phyloP scores from a whole-genome alignment of 2,113 vertebrate genomes.

The Pardalotus punctatus region DNA sequence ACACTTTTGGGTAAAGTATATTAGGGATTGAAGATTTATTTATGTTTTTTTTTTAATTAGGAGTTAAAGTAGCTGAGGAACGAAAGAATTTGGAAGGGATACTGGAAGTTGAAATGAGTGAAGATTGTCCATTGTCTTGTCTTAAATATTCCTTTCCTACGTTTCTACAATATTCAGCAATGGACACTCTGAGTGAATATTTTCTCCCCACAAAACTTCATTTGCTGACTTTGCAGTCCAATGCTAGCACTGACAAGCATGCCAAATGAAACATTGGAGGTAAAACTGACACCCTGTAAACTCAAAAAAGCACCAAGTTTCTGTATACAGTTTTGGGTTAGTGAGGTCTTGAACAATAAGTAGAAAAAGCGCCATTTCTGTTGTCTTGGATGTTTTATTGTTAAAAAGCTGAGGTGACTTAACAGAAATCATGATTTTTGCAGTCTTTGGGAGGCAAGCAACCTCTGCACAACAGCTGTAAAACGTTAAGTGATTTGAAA shows the following conservation, averaged over 20 bases:
- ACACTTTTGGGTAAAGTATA: not conserved
- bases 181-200: slow-evolving; percentile 38
- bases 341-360: not conserved
- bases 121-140: not conserved
- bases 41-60: not conserved
- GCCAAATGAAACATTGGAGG: slow-evolving; percentile 26
- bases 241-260: not conserved
- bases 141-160: not conserved
- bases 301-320: not conserved
- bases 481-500: not conserved
- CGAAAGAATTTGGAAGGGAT: slow-evolving; percentile 4
- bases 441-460: not conserved
- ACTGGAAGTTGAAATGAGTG: not conserved
- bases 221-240: slow-evolving; percentile 46
- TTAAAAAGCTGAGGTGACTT: not conserved
- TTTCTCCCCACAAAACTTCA: slow-evolving; percentile 49
- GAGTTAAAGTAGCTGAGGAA: not conserved
- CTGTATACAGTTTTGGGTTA: not conserved
- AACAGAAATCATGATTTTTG: not conserved
- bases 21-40: not conserved
- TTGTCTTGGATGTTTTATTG: not conserved
- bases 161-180: slow-evolving; percentile 56
- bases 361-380: not conserved
- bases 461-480: not conserved
- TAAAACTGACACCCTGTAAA: slow-evolving; percentile 29